Evolutionary conservation across 2,888 invertebrate genomes (phyloP).

Genomic region (Drosophila mayaguana): DNA sequence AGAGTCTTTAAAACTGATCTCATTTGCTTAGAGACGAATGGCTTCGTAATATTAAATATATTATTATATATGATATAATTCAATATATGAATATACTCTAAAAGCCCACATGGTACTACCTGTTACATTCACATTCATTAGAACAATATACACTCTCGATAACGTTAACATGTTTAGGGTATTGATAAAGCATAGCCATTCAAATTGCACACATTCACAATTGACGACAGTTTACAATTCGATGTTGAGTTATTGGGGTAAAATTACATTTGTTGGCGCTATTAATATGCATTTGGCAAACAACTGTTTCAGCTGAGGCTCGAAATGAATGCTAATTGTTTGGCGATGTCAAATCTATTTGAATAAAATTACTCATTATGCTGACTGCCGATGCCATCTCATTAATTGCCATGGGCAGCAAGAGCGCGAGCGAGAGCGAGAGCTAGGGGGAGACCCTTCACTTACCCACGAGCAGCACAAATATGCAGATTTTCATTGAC

Average conservation of each 20-base stretch:
- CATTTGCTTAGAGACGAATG: too few species aligned
- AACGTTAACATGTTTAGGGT: neutral
- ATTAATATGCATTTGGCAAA: slow-evolving; percentile 24
- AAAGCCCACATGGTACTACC: too few species aligned
- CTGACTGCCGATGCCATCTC: slow-evolving; percentile 30
- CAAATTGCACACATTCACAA: slow-evolving; percentile 20
- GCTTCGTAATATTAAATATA: too few species aligned
- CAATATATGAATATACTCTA: neutral
- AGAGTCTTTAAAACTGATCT: too few species aligned
- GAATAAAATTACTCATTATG: slow-evolving; percentile 30
- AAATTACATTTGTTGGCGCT: slow-evolving; percentile 33
- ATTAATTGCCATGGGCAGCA: slow-evolving; percentile 50
- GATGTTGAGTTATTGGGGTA: slow-evolving; percentile 42
- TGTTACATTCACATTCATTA: neutral
- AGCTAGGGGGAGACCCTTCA: slow-evolving; percentile 16
- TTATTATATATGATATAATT: too few species aligned
- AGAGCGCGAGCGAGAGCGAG: too few species aligned
- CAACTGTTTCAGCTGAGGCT: slow-evolving; percentile 36
- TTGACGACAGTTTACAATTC: slow-evolving; percentile 21
- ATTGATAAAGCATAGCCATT: slow-evolving; percentile 11
- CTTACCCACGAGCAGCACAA: slow-evolving; percentile 81
- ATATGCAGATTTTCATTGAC: slow-evolving; percentile 79
- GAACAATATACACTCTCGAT: neutral
- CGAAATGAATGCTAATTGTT: slow-evolving; percentile 60
- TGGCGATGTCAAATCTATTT: slow-evolving; percentile 25